Percentiles rank a stretch among this genome's conserved stretches.
phyloP scores from a whole-genome alignment of 2,888 invertebrate species.

The Parnassius apollo region DNA sequence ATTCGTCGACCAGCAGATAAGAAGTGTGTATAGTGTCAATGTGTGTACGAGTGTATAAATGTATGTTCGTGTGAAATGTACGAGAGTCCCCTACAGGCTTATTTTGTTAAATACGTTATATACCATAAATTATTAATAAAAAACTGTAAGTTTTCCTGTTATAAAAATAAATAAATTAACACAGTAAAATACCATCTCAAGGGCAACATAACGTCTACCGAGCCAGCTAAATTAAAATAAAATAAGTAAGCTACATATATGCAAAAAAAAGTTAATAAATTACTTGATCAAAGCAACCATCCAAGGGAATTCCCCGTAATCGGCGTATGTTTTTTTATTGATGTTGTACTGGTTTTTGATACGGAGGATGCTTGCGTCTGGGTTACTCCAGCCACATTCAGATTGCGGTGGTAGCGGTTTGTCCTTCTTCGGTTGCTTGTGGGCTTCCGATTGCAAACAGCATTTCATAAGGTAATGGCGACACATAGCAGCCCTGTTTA shows the following conservation, averaged over 20 bases:
- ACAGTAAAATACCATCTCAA: no score
- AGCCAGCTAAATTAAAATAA: no score
- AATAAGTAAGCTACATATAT: background rate
- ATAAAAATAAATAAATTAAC: no score
- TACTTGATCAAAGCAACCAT: constrained; percentile 31
- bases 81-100: no score
- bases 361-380: constrained; percentile 18
- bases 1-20: no score
- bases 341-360: background rate
- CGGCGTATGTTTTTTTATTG: constrained; percentile 22
- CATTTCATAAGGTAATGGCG: constrained; percentile 14
- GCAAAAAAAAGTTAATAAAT: background rate
- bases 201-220: no score
- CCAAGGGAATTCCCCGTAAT: constrained; percentile 33
- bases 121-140: no score
- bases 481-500: constrained; percentile 2
- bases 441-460: constrained; percentile 2
- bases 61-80: no score
- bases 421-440: background rate
- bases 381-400: constrained; percentile 29
- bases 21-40: no score
- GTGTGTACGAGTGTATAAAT: no score
- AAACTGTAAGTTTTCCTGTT: no score
- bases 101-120: no score
- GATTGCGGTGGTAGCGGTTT: background rate